Conservation (phyloP, 2,888 invertebrate genomes). For the Spodoptera picta region DNA sequence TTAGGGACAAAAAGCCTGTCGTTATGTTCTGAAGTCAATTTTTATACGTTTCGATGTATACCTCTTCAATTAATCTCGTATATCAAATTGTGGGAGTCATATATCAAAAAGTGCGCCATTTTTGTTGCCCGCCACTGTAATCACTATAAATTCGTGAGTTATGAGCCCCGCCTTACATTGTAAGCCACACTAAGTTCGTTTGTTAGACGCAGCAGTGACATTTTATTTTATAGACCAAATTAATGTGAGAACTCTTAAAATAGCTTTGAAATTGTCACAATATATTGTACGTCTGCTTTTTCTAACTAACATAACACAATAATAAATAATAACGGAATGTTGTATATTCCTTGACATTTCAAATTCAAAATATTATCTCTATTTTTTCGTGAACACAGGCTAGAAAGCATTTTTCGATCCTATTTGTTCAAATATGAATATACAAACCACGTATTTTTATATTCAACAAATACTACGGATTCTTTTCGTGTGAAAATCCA, state of each 20-base stretch:
- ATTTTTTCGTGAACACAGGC: no score
- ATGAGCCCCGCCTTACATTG: conserved; percentile 46
- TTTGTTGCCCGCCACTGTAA: conserved; percentile 49
- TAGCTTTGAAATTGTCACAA: no score
- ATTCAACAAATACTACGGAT: conserved; percentile 17
- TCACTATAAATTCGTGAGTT: conserved; percentile 52
- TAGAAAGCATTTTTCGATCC: background rate
- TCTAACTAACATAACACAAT: no score
- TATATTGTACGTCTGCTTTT: no score
- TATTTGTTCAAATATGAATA: conserved; percentile 13
- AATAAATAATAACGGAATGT: no score
- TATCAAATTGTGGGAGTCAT: conserved; percentile 20
- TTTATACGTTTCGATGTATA: conserved; percentile 33
- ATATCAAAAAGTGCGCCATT: conserved; percentile 42
- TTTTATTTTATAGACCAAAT: conserved; percentile 28
- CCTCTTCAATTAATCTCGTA: conserved; percentile 37
- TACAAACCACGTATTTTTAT: conserved; percentile 24
- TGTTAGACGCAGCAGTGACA: conserved; percentile 25
- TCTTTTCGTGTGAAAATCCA: conserved; percentile 29
- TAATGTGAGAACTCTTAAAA: conserved; percentile 1
- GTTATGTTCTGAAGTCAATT: no score
- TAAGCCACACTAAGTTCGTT: conserved; percentile 39
- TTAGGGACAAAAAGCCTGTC: no score
- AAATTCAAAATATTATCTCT: no score
- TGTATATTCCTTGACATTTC: no score